A percentile compares a stretch with the other conserved stretches of the same genome.
Conservation (phyloP, 2,888 invertebrate species). For the Eupithecia abbreviata region DNA sequence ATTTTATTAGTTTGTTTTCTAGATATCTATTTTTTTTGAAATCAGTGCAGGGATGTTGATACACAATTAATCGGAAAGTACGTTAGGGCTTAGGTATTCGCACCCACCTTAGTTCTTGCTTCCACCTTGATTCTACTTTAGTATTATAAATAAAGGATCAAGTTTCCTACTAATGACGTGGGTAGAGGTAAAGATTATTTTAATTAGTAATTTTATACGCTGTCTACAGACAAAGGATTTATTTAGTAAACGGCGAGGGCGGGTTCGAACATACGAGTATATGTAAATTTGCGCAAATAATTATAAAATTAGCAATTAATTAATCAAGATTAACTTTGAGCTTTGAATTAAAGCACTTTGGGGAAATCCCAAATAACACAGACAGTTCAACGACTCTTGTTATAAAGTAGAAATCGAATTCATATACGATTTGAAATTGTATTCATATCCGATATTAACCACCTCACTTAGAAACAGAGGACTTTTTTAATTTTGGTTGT, state of each 20-base stretch:
- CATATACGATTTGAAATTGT: neutral
- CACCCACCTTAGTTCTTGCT: no score
- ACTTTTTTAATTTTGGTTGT: neutral
- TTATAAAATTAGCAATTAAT: constrained; percentile 2
- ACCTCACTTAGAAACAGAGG: neutral
- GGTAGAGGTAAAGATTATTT: neutral
- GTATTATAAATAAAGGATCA: neutral
- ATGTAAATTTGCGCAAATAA: neutral
- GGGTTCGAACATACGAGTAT: neutral
- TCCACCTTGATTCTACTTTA: neutral
- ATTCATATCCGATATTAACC: neutral
- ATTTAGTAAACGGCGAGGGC: neutral
- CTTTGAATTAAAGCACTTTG: neutral
- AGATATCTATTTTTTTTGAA: no score
- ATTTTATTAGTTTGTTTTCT: no score
- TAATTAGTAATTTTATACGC: neutral
- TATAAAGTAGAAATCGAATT: neutral
- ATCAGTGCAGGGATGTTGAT: no score
- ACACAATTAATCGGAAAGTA: no score
- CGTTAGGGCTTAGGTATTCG: no score
- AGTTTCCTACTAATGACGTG: neutral
- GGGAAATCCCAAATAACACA: neutral
- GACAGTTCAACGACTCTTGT: neutral
- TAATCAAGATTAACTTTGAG: neutral
- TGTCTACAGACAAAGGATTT: neutral